Base-by-base conservation (phyloP, 2,797 vertebrate genomes). In the Hozukius guyotensis region DNA sequence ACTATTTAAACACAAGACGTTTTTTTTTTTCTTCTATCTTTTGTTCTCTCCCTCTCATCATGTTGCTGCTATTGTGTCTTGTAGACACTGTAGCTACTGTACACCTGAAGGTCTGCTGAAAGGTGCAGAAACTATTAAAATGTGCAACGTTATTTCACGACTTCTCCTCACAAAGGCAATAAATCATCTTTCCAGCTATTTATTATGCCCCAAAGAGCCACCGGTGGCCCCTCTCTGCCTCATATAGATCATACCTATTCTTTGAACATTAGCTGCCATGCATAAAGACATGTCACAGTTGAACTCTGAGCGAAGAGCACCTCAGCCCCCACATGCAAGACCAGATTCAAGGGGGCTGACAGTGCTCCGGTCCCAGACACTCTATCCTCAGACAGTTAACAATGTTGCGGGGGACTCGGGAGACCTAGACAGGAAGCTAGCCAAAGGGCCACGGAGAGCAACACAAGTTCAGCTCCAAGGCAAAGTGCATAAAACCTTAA, bases 401-500 rank as follows among this genome's bases (percentile, higher is more conserved):
- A 90, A 82, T 89, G 93, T 88, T 93, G 93, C 62, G 84, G 91
- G 42, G 93, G 86, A 95, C 95, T 93, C 91, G 77, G 86, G 81
- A 95, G 95, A 96, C 92, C 85, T 70, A 88, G 95, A 96, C 96
- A 97, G 97, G 97, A 98, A 97, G 96, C 95, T 86, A 90, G 93
- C 96, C 95, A 91, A 91, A 94, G 95, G 94, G 94, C 91, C 92
- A 92, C 93, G 89, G 93, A 95, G 84, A 95, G 94, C 94, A 93
- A 93, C 93, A 97, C 94, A 97, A 97, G 96, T 96, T 96, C 93
- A 97, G 95, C 95, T 95, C 95, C 96, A 94, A 97, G 97, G 95
- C 95, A 95, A 95, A 96, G 96, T 97, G 96, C 96, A 96, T 96
- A 96, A 96, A 97, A 96, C 95, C 73, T 94, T 93, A 64, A 95